Conservation (phyloP, 2,113 vertebrate species). For the Callipepla californica region DNA sequence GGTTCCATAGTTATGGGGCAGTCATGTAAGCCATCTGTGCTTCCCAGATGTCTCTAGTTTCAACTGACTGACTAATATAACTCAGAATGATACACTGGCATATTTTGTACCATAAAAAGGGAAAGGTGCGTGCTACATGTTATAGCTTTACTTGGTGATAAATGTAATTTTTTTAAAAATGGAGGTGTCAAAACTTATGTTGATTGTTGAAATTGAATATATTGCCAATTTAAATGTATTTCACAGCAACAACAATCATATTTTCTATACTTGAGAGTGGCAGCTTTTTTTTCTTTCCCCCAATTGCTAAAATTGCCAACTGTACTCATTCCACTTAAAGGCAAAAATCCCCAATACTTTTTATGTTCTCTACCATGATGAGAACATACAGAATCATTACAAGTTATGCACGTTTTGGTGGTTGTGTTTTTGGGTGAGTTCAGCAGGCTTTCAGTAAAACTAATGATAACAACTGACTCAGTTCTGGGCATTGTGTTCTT, state of each 20-base stretch:
- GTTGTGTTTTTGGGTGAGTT: not conserved
- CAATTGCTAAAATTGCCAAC: not conserved
- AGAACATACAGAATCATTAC: not conserved
- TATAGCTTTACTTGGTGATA: not conserved
- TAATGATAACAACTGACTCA: not conserved
- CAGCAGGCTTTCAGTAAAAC: not conserved
- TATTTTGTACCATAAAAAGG: not conserved
- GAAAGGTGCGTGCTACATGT: not conserved
- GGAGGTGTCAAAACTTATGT: conserved; percentile 29
- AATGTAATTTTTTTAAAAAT: conserved; percentile 40
- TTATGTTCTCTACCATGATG: not conserved
- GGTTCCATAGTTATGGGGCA: not conserved
- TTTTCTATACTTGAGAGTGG: not conserved
- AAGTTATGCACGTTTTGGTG: not conserved
- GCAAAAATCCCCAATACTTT: not conserved
- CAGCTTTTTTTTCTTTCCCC: not conserved
- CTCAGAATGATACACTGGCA: not conserved
- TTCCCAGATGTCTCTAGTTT: conserved; percentile 29
- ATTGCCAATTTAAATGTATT: not conserved
- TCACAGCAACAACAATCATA: not conserved
- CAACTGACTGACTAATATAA: not conserved
- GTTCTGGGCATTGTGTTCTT: not conserved
- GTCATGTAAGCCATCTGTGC: conserved; percentile 4
- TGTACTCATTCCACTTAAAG: not conserved
- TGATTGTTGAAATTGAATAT: not conserved